phyloP scores from a whole-genome alignment of 1,140 invertebrate species.

The Tetragnatha versicolor region DNA sequence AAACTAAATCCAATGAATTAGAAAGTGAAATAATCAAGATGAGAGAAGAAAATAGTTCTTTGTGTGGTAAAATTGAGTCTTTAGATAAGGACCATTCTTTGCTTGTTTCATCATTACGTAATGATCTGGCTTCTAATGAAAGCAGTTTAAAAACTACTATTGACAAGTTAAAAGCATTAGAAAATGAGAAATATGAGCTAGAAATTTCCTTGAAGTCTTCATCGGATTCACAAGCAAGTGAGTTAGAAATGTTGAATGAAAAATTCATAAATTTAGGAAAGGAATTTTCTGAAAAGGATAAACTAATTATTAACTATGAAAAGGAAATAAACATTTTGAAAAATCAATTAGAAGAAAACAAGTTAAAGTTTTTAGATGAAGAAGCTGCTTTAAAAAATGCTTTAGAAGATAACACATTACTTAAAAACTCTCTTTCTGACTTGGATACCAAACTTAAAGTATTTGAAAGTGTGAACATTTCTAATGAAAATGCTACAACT shows the following conservation, averaged over 20 bases:
- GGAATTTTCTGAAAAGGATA: not conserved
- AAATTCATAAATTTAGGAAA: not conserved
- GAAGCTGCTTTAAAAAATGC: not conserved
- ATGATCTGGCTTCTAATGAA: too few relatives aligned
- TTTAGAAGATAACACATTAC: not conserved
- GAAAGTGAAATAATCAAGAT: not conserved
- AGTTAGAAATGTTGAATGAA: not conserved
- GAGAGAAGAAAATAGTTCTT: not conserved
- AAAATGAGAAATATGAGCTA: too few relatives aligned
- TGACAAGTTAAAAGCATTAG: too few relatives aligned
- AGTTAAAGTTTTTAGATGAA: not conserved
- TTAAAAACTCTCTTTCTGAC: not conserved
- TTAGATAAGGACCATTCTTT: not conserved
- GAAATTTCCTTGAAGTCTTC: too few relatives aligned
- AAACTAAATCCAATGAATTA: not conserved
- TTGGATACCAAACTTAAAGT: not conserved
- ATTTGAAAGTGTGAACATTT: not conserved
- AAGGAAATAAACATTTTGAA: not conserved
- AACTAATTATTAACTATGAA: not conserved
- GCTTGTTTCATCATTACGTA: too few relatives aligned
- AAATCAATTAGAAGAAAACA: not conserved
- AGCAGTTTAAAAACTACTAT: too few relatives aligned
- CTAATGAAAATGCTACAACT: not conserved
- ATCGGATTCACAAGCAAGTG: too few relatives aligned
- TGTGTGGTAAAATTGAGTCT: not conserved